Evolutionary conservation across 2,113 vertebrate species (phyloP).

Genomic region (Hassar affinis): DNA sequence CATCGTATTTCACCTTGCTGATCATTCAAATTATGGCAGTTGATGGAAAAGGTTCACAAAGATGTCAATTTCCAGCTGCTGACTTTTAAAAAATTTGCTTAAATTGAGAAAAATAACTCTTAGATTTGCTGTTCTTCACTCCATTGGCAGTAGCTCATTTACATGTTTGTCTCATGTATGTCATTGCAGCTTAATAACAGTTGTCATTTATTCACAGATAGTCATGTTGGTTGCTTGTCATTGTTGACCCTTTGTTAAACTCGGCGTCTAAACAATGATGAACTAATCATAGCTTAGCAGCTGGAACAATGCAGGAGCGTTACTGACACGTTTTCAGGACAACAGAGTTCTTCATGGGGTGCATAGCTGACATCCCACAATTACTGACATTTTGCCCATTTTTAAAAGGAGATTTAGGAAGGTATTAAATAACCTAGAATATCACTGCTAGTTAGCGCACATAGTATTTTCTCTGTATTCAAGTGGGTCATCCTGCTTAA

Average conservation of each 20-base stretch:
- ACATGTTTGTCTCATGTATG: neutral
- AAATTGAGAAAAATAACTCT: neutral
- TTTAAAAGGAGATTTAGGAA: neutral
- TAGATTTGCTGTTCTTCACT: neutral
- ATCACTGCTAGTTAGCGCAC: neutral
- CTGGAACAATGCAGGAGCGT: neutral
- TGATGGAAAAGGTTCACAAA: neutral
- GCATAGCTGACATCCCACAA: neutral
- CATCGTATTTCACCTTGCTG: neutral
- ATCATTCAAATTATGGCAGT: neutral
- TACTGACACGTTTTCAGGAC: neutral
- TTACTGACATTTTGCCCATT: neutral
- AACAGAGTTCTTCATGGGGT: neutral
- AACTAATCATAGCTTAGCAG: neutral
- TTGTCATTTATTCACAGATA: neutral
- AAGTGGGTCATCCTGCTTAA: neutral
- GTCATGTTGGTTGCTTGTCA: neutral
- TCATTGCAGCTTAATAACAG: neutral
- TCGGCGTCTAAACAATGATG: neutral
- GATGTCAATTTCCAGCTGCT: neutral
- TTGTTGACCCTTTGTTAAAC: neutral
- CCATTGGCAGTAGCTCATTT: neutral
- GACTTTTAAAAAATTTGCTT: neutral
- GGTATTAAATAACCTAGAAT: neutral
- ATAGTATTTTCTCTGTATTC: neutral